Base-by-base conservation (phyloP, 2,888 invertebrate species). In the Schizaphis graminum region DNA sequence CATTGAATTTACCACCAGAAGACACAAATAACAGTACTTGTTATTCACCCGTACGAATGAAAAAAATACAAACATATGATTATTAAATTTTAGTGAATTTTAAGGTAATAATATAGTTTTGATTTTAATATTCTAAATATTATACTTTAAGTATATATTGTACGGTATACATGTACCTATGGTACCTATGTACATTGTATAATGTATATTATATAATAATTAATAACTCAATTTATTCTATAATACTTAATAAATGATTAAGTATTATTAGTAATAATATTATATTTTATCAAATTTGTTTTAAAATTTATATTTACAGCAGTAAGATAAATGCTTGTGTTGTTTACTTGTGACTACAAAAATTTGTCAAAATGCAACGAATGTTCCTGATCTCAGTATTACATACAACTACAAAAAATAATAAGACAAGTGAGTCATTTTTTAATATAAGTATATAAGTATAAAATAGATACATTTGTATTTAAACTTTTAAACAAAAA, bases 11-110 rank as follows among this genome's bases (percentile, higher is more conserved):
- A 90, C 94, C 94, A 41, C 94, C 94, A 41, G 90, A 94, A 41
- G 94, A 94, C 61, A 61, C 44, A 86, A 91, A 94, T n/a, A 91
- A 94, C 21, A 86, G 86, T 41, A 90, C 47, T 35, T 94, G 90
- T 94, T 94, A 94, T n/a, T 90, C 94, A 8, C 94, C 94, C 26
- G 94, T 94, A 24, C 90, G 86, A 44, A 94, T 94, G 90, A 94
- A 94, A 91, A 90, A 90, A 91, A 26, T 90, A 16, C 28, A 94
- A 47, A 49, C 89, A 61, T 86, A 8, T 41, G 94, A 94, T 93
- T 61, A 86, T 86, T 93, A 41, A 86, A 56, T 89, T 49, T 85
- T n/a, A 53, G 26, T 5, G 53, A 91, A 47, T 88, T 84, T 93
- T 28, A 89, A 44, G 41, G 88, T 93, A 89, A 53, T 93, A 44